phyloP scores from a whole-genome alignment of 2,797 vertebrate genomes.

The Tinamus major region DNA sequence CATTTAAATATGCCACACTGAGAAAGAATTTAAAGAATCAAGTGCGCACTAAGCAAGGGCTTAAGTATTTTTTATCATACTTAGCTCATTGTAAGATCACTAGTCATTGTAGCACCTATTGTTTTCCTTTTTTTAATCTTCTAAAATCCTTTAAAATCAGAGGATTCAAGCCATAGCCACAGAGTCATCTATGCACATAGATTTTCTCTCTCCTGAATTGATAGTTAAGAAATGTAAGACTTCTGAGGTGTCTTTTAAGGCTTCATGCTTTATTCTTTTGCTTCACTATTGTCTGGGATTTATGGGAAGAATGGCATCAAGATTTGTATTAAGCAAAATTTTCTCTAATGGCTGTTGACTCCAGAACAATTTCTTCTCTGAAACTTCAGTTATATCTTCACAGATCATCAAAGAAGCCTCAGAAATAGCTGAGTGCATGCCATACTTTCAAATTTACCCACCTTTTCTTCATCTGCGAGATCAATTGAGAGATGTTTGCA shows the following conservation, averaged over 20 bases:
- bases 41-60: background rate
- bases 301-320: background rate
- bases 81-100: background rate
- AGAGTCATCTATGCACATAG: background rate
- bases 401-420: background rate
- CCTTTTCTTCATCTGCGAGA: background rate
- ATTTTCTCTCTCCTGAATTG: background rate
- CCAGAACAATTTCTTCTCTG: background rate
- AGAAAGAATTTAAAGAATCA: background rate
- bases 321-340: background rate
- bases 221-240: background rate
- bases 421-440: background rate
- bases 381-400: background rate
- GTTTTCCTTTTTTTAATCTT: background rate
- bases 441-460: background rate
- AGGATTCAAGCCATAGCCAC: background rate
- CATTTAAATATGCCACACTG: background rate
- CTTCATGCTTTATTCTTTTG: background rate
- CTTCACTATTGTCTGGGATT: background rate
- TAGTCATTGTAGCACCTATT: background rate
- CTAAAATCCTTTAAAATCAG: background rate
- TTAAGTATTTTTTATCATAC: background rate
- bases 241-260: background rate
- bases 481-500: background rate
- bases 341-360: background rate